Evolutionary conservation across 2,113 vertebrate species (phyloP), one percentile per base, ranked within the genome.

Genomic region (Aramus guarauna): DNA sequence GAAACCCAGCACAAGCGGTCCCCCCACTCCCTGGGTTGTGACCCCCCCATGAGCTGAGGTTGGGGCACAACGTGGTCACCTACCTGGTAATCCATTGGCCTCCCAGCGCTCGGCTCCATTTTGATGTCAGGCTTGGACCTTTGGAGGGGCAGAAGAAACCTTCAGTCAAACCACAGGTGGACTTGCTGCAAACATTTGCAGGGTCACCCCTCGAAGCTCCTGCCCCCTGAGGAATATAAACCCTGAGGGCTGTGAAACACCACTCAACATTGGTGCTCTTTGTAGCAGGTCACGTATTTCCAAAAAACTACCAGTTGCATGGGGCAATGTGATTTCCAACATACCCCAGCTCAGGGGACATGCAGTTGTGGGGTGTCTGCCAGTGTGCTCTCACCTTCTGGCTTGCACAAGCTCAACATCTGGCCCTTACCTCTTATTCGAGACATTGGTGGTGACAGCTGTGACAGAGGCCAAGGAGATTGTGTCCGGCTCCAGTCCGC

Each of bases 61-160:
- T 72, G 68, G 29, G 34, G 2, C 72, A 7, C 22, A 6, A 19
- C 0, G 0, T 11, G 9, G 18, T 69, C 59, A 91, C 98, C 96
- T 83, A 99, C 99, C 99, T 99, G 99, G 95, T 99, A 99, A 96
- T 99, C 99, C 98, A 99, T 98, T 9, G 99, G 99, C 67, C 99
- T 97, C 24, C 99, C 99, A 1, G 99, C 98, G 18, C 99, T 98
- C 0, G 99, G 99, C 93, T 99, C 99, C 99, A 99, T 99, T 97
- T 99, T 99, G 85, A 99, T 99, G 93, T 99, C 99, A 36, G 99
- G 99, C 91, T 99, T 99, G 93, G 99, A 99, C 96, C 99, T 99
- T 75, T 17, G 80, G 90, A 86, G 32, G 23, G 50, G 59, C 8
- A 73, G 69, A 26, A 59, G 62, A 82, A 92, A 69, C 36, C 18